Evolutionary conservation across 2,113 vertebrate genomes (phyloP).

Genomic region (Sterrhoptilus dennistouni): DNA sequence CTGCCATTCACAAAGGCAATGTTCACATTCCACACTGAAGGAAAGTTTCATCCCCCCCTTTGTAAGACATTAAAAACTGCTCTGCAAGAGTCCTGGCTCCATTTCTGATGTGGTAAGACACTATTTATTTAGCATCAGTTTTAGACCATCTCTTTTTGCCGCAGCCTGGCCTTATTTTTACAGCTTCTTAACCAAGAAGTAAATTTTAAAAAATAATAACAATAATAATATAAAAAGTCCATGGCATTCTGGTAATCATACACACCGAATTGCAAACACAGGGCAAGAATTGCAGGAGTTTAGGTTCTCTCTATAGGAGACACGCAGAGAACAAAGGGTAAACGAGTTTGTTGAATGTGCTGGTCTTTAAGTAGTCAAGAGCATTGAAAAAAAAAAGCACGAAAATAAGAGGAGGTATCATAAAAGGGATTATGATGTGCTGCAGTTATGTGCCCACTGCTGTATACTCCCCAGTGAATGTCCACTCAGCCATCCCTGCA

Average conservation of each 20-base stretch:
- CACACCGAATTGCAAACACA: background rate
- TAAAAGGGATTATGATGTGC: background rate
- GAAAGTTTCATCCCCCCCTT: rapidly evolving
- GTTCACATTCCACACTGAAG: background rate
- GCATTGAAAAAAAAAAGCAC: background rate
- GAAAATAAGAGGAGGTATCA: background rate
- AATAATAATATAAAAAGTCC: background rate
- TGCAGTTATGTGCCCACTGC: background rate
- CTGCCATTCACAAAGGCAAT: background rate
- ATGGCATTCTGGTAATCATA: background rate
- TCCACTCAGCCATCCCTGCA: background rate
- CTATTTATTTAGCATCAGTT: background rate
- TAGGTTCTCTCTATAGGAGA: background rate
- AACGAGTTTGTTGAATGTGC: background rate
- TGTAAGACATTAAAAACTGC: background rate
- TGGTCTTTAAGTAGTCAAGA: background rate
- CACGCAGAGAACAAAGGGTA: background rate
- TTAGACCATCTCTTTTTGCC: background rate
- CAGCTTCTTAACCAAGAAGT: background rate
- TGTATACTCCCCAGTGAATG: background rate
- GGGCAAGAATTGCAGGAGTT: background rate
- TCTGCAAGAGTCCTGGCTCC: background rate
- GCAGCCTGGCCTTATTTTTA: background rate
- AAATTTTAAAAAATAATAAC: constrained; percentile 6
- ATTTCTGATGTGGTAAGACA: background rate